phyloP scores from a whole-genome alignment of 2,888 invertebrate species.

The Acanthopleura granulata region DNA sequence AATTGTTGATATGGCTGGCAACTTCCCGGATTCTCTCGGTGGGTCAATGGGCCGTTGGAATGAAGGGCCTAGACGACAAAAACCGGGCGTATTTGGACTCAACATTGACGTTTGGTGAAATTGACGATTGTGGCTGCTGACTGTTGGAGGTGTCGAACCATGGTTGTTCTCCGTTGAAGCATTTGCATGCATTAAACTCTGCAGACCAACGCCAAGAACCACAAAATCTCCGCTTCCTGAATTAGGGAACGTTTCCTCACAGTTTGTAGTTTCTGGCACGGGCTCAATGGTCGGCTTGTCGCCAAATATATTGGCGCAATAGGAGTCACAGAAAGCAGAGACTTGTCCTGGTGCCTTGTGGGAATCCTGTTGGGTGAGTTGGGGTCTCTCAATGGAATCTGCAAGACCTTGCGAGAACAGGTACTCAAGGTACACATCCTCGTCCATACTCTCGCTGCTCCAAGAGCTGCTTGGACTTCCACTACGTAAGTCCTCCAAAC shows the following conservation, averaged over 20 bases:
- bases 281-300: conserved; percentile 1
- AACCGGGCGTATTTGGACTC: neutral
- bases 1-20: conserved; percentile 11
- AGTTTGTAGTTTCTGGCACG: conserved; percentile 10
- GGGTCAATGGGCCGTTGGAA: neutral
- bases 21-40: conserved; percentile 6
- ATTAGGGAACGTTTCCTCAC: conserved; percentile 23
- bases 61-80: neutral
- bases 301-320: conserved; percentile 18
- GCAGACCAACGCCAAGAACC: conserved; percentile 67
- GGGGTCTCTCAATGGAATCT: conserved; percentile 45
- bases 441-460: conserved; percentile 54
- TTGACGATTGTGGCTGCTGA: neutral
- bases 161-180: neutral
- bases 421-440: conserved; percentile 61
- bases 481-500: conserved; percentile 45
- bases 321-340: conserved; percentile 22
- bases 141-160: neutral
- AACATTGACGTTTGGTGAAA: neutral
- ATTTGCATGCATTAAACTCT: conserved; percentile 56
- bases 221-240: conserved; percentile 54
- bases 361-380: conserved; percentile 8
- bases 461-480: conserved; percentile 48
- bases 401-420: conserved; percentile 61
- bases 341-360: conserved; percentile 11